Percentiles rank a stretch among this genome's conserved stretches.
Conservation (phyloP, 2,888 invertebrate species). For the Herminia tarsipennalis region DNA sequence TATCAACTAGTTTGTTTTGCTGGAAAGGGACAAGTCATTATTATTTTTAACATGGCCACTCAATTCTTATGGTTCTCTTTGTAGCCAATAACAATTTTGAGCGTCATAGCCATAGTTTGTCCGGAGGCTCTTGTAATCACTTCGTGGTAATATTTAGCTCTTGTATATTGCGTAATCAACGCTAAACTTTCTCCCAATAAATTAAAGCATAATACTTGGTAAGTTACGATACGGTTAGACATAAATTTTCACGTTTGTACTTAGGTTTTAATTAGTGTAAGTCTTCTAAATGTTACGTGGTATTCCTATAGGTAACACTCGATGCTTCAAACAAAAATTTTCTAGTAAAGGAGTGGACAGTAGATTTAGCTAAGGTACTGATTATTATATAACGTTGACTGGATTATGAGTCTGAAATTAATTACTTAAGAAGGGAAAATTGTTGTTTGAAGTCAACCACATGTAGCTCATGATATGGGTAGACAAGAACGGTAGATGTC, state of each 20-base stretch:
- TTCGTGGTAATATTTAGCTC: constrained; percentile 33
- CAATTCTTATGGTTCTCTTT: constrained; percentile 3
- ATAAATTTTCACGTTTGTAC: constrained; percentile 72
- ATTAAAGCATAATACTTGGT: constrained; percentile 56
- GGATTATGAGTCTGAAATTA: constrained; percentile 74
- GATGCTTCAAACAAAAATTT: constrained; percentile 72
- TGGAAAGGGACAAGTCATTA: not conserved
- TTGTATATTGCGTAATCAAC: constrained; percentile 44
- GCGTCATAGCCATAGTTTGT: constrained; percentile 20
- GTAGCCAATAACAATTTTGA: constrained; percentile 4
- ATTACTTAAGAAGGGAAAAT: constrained; percentile 64
- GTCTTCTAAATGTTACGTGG: constrained; percentile 50
- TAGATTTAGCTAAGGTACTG: constrained; percentile 65
- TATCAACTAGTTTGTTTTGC: constrained; percentile 4
- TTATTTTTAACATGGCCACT: constrained; percentile 10
- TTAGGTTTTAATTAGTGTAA: constrained; percentile 66
- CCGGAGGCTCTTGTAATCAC: constrained; percentile 18
- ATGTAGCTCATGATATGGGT: constrained; percentile 28
- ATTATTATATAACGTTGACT: constrained; percentile 65
- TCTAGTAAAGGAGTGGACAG: constrained; percentile 52
- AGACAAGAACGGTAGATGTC: constrained; percentile 17
- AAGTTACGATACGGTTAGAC: constrained; percentile 56
- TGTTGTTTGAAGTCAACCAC: constrained; percentile 68
- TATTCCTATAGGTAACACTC: constrained; percentile 52
- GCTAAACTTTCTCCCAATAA: constrained; percentile 48